These are phyloP conservation scores for Plutella xylostella DNA, from an alignment of 2,888 invertebrate genomes.

Conservation along the genomic window DNA sequence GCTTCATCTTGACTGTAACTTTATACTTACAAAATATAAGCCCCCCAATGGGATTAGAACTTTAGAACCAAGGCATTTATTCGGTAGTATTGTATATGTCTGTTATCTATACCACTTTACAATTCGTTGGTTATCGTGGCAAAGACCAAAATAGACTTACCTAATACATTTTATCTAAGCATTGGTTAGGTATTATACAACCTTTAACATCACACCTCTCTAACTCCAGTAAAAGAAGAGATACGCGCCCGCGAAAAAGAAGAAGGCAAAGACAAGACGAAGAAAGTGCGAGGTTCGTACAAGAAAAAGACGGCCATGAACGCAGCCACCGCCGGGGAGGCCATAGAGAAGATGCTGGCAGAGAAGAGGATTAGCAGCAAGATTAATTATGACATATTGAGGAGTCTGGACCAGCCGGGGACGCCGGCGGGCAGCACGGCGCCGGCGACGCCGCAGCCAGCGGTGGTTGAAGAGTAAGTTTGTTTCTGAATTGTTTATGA, in stretches of 20 bases:
- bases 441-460: conserved; percentile 15
- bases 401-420: conserved; percentile 74
- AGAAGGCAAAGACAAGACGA: conserved; percentile 88
- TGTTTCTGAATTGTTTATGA: neutral
- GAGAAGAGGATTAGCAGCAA: conserved; percentile 97
- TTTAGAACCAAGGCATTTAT: no score
- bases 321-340: conserved; percentile 85
- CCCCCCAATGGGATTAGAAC: no score
- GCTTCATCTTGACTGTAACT: no score
- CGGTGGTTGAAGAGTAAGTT: conserved; percentile 21
- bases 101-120: no score
- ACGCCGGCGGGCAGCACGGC: conserved; percentile 28
- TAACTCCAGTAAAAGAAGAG: conserved; percentile 79
- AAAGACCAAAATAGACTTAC: no score
- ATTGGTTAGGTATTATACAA: neutral
- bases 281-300: conserved; percentile 76
- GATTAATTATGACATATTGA: conserved; percentile 97
- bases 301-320: conserved; percentile 73
- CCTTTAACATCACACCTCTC: no score
- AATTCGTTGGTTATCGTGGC: no score
- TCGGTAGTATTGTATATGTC: no score
- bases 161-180: no score
- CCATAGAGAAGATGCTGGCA: conserved; percentile 94
- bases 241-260: conserved; percentile 82
- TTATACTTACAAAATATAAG: no score